These are phyloP conservation scores for Helostoma temminkii DNA, from an alignment of 2,797 vertebrate genomes.

Conservation along the genomic window DNA sequence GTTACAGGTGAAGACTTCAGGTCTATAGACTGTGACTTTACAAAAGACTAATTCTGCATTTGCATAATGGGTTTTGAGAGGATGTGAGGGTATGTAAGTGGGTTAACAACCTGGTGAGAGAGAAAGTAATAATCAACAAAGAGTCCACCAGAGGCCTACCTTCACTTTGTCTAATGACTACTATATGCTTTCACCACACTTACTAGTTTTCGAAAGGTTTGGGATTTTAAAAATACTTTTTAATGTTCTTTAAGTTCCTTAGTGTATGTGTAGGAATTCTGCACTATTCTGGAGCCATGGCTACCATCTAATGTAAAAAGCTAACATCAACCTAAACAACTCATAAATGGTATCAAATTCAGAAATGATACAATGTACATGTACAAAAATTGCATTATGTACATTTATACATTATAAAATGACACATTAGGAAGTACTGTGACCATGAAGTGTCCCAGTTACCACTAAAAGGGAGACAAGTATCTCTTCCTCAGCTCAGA, in stretches of 20 bases:
- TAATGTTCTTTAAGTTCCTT: conserved; percentile 39
- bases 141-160: conserved; percentile 75
- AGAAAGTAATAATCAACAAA: conserved; percentile 43
- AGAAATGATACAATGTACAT: conserved; percentile 20
- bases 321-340: conserved; percentile 15
- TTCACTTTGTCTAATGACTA: conserved; percentile 75
- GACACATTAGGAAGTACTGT: conserved; percentile 16
- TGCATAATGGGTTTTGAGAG: conserved; percentile 44
- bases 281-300: conserved; percentile 2
- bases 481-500: conserved; percentile 42
- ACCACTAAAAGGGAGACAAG: conserved; percentile 43
- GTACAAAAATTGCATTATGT: no score
- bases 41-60: conserved; percentile 45
- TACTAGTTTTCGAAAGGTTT: conserved; percentile 27
- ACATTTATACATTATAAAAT: no score
- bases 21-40: no score
- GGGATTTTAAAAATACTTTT: conserved; percentile 47
- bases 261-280: conserved; percentile 10
- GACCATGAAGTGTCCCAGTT: conserved; percentile 8
- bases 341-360: conserved; percentile 6
- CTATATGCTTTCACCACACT: conserved; percentile 66
- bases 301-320: conserved; percentile 28
- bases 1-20: conserved; percentile 57
- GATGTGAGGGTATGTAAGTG: conserved; percentile 20
- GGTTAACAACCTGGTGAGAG: conserved; percentile 31